Conservation (phyloP, 2,113 vertebrate genomes). For the Holacanthus passer region DNA sequence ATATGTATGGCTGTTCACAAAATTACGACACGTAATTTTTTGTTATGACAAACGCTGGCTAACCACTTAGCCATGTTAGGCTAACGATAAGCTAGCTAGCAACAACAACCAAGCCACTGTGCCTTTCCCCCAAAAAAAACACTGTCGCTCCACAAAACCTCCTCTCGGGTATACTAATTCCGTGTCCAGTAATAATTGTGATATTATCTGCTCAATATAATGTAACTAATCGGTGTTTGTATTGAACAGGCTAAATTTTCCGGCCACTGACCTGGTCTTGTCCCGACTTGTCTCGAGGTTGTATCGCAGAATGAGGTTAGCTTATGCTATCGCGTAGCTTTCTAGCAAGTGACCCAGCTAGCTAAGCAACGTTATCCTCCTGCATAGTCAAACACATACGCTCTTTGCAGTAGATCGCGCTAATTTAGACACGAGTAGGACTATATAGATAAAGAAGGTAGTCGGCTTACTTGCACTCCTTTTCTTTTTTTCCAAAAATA, state of each 20-base stretch:
- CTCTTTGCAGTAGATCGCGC: constrained; percentile 14
- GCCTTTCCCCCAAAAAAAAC: constrained; percentile 17
- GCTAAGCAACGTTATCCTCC: constrained; percentile 65
- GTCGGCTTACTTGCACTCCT: constrained; percentile 83
- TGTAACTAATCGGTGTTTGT: not conserved
- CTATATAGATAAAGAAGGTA: constrained; percentile 31
- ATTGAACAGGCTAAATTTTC: constrained; percentile 9
- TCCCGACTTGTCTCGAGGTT: constrained; percentile 88
- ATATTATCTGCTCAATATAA: not conserved
- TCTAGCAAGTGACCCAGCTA: constrained; percentile 75
- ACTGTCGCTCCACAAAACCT: constrained; percentile 13
- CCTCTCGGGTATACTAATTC: not conserved
- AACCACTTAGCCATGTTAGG: constrained; percentile 28
- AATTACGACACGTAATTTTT: accelerated
- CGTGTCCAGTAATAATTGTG: no score
- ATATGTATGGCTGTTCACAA: not conserved
- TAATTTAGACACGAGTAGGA: constrained; percentile 1
- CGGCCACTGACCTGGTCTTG: constrained; percentile 86
- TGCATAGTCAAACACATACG: constrained; percentile 57
- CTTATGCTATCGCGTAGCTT: constrained; percentile 73
- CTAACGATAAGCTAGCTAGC: constrained; percentile 54
- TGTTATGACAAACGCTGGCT: not conserved
- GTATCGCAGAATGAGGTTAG: constrained; percentile 83
- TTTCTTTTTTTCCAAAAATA: constrained; percentile 78
- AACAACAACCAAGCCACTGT: constrained; percentile 55